Conservation (phyloP, 2,113 vertebrate species). For the Talpa occidentalis region DNA sequence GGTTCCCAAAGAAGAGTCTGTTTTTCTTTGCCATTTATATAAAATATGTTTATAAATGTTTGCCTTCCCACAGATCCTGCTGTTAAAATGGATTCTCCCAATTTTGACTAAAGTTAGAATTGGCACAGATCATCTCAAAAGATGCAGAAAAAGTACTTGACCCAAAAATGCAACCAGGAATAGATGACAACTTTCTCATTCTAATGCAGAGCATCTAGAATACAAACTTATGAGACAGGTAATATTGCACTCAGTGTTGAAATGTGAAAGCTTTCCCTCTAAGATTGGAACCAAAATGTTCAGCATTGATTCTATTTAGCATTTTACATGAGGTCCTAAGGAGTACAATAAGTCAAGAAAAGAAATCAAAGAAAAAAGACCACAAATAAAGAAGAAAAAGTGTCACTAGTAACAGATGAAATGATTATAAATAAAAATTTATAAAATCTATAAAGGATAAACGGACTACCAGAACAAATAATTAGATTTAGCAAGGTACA, state of each 20-base stretch:
- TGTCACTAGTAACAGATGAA: background rate
- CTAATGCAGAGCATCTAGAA: background rate
- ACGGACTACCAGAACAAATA: background rate
- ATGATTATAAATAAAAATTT: background rate
- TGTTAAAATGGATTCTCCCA: background rate
- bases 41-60: background rate
- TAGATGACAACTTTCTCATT: conserved; percentile 19
- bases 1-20: background rate
- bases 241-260: background rate
- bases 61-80: background rate
- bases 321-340: background rate
- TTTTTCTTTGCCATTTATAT: conserved; percentile 8
- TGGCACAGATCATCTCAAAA: background rate
- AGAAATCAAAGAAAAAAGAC: background rate
- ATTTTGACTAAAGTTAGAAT: background rate
- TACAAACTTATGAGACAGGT: background rate
- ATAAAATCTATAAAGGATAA: background rate
- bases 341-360: background rate
- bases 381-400: background rate
- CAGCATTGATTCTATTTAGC: background rate
- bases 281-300: background rate
- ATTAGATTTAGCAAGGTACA: background rate
- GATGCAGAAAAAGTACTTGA: background rate
- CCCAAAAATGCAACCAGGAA: background rate
- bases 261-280: background rate